Base-by-base conservation (phyloP, 2,113 vertebrate species). In the Scartelaos histophorus region DNA sequence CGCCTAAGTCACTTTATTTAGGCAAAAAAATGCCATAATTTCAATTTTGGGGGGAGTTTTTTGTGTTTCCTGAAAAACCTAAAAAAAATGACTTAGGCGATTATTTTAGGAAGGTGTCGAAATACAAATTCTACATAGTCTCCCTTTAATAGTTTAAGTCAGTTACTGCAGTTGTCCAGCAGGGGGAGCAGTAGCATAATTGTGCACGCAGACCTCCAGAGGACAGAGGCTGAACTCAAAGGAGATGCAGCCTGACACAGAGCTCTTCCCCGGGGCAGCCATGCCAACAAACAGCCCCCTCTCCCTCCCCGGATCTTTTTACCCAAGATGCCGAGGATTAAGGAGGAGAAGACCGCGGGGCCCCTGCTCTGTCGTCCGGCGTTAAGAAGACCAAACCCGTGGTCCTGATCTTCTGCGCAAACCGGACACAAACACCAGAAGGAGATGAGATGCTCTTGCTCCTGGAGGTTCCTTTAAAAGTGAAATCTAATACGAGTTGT, bases 241-340 rank as follows among this genome's bases (percentile, higher is more conserved):
- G 84, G 90, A 92, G 89, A 94, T 93, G 82, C 83, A 67, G 74
- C 90, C 88, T 92, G 93, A 94, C 93, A 93, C 90, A 87, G 87
- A 80, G 78, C 68, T 71, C 84, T 87, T 83, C 89, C 91, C 91
- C 82, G 34, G 73, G 89, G 92, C 85, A 76, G 79, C 83, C 62
- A 69, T 79, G 88, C 90, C 79, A n/a, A 87, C 82, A 92, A 88
- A 88, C 75, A 61, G 84, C 80, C 66, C 66, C 73, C 17, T 35
- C 74, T 82, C 90, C 83, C 87, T 89, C 57, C 43, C 81, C 88
- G 90, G 91, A 87, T 91, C 83, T 89, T 91, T n/a, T 92, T 89
- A 88, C 73, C 16, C 53, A 86, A 90, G 89, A 92, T 84, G 89
- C 86, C 78, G 86, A 77, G 84, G 86, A 92, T 89, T 84, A 89